Base-by-base conservation (phyloP, 35 echinoderm and acorn worm species). In the Ophioderma brevispina region DNA sequence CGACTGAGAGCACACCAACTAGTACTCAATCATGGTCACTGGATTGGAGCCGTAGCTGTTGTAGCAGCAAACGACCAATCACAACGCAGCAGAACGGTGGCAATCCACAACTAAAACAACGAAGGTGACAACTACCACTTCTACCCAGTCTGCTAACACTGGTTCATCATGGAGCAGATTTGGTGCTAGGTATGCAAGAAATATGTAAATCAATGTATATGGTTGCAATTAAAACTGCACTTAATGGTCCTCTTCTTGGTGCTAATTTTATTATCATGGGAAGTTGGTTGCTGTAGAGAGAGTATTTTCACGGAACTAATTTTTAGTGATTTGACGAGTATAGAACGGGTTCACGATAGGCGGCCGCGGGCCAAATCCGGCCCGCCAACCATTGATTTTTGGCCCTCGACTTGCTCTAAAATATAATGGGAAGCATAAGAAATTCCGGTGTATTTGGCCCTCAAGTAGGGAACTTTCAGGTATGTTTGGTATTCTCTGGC, bases 11-110 rank as follows among this genome's bases (percentile, higher is more conserved):
- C 59, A 70, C 59, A 25, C 59, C 59, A 8, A 70, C 59, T 70
- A 70, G 59, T 70, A 70, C 59, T 70, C 59, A 70, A 30, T 70
- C 40, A 33, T 91, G 90, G 90, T 91, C 90, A 19, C 76, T 91
- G 25, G 82, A 83, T 70, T 91, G 90, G 90, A 91, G 85, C 81
- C 85, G 80, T 42, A 82, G 82, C 0, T 91, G n/a, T 91, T 86
- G 90, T 83, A 21, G 35, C 81, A 52, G 83, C 90, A 6, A 41
- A 38, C 30, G 59, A 70, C 59, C 59, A 70, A 70, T 70, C 59
- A 70, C 17, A 70, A 70, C 10, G 23, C 59, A 70, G 13, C 38
- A 80, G 17, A 21, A 35, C 31, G 4, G 63, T 37, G 40, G 38
- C n/a, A 86, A 35, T 36, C 64, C 19, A 86, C 84, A 50, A 76